Evolutionary conservation across 2,888 invertebrate species (phyloP).

Genomic region (Drosophila recens): DNA sequence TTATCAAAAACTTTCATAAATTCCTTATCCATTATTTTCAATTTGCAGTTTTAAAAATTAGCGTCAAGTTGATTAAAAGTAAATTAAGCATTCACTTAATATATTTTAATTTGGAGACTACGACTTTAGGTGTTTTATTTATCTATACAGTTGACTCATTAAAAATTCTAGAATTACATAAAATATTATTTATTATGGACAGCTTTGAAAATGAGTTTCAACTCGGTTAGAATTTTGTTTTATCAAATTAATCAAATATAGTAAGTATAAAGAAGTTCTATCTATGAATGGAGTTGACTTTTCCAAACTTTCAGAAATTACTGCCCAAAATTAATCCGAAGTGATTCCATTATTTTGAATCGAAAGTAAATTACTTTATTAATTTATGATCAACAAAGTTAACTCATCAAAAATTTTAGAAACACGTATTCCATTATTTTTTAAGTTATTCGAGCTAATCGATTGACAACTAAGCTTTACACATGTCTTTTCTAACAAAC

Average conservation of each 20-base stretch:
- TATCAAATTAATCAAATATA: too few species aligned
- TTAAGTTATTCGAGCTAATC: not conserved
- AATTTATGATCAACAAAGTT: too few species aligned
- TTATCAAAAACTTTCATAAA: not conserved
- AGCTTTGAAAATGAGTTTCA: too few species aligned
- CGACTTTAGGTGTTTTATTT: not conserved
- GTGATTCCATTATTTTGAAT: not conserved
- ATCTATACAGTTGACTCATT: not conserved
- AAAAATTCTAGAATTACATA: not conserved
- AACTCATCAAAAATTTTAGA: not conserved
- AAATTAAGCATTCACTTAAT: not conserved
- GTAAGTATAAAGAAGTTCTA: not conserved
- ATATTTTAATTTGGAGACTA: not conserved
- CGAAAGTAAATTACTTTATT: not conserved
- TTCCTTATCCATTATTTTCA: not conserved
- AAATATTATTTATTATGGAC: too few species aligned
- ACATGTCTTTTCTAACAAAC: not conserved
- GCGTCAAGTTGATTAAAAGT: not conserved
- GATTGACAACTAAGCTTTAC: not conserved
- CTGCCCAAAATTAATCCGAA: too few species aligned
- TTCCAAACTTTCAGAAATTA: not conserved
- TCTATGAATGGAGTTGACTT: not conserved
- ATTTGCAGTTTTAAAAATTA: not conserved
- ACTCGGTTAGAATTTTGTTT: too few species aligned
- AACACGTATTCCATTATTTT: not conserved